Conservation (phyloP, 2,113 vertebrate genomes). For the Porphyrio hochstetteri region DNA sequence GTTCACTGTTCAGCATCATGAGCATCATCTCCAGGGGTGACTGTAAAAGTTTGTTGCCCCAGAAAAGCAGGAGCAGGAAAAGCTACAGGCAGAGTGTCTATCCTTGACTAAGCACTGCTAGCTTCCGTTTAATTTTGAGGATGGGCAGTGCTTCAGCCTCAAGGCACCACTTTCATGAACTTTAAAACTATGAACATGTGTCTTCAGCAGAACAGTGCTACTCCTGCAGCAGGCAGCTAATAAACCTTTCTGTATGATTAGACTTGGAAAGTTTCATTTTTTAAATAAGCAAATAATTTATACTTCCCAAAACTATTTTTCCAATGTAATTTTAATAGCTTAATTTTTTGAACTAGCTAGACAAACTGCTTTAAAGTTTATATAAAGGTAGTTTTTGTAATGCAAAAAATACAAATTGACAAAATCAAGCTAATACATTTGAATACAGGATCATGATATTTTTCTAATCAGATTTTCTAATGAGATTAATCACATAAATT, state of each 20-base stretch:
- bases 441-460: background rate
- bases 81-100: background rate
- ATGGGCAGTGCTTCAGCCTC: background rate
- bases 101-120: background rate
- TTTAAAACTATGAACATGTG: rapidly evolving
- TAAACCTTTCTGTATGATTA: background rate
- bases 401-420: background rate
- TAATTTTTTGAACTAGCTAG: background rate
- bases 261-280: background rate
- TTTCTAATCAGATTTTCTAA: background rate
- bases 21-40: background rate
- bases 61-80: background rate
- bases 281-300: background rate
- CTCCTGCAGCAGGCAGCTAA: background rate
- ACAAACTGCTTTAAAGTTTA: background rate
- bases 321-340: background rate
- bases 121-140: background rate
- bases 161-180: background rate
- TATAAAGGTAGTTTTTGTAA: background rate
- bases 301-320: background rate
- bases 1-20: background rate
- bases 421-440: background rate
- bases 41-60: background rate
- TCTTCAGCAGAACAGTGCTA: background rate
- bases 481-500: background rate